Evolutionary conservation across 2,888 invertebrate genomes (phyloP).

Genomic region (Nipponacmea schrenckii): DNA sequence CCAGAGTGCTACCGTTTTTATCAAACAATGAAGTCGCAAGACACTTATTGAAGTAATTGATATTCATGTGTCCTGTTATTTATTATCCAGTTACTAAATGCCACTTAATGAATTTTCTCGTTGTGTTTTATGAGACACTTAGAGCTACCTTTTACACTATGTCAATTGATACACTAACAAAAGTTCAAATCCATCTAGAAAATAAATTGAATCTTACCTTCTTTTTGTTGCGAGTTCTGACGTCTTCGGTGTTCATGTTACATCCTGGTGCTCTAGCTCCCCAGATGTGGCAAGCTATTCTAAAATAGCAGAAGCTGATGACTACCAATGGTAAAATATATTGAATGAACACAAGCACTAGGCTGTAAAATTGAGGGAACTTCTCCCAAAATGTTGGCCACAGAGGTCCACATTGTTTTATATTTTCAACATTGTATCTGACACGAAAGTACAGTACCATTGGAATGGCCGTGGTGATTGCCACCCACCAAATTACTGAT

Average conservation of each 20-base stretch:
- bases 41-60: no score
- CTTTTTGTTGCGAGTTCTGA: slow-evolving; percentile 83
- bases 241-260: slow-evolving; percentile 83
- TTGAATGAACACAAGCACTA: slow-evolving; percentile 68
- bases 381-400: slow-evolving; percentile 27
- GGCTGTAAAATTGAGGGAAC: slow-evolving; percentile 61
- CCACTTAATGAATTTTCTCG: no score
- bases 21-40: no score
- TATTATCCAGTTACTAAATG: no score
- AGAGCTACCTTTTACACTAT: no score
- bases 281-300: slow-evolving; percentile 85
- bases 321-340: slow-evolving; percentile 85
- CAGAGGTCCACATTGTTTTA: background rate
- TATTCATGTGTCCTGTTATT: no score
- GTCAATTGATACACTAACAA: no score
- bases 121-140: no score
- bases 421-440: slow-evolving; percentile 24
- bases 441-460: slow-evolving; percentile 71
- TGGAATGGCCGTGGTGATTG: slow-evolving; percentile 73
- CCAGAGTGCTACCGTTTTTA: no score
- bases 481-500: slow-evolving; percentile 79
- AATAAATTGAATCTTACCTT: slow-evolving; percentile 72
- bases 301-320: slow-evolving; percentile 83
- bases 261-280: slow-evolving; percentile 83
- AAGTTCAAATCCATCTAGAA: no score